Evolutionary conservation across 2,113 vertebrate species (phyloP).

Genomic region (Arenaria interpres): DNA sequence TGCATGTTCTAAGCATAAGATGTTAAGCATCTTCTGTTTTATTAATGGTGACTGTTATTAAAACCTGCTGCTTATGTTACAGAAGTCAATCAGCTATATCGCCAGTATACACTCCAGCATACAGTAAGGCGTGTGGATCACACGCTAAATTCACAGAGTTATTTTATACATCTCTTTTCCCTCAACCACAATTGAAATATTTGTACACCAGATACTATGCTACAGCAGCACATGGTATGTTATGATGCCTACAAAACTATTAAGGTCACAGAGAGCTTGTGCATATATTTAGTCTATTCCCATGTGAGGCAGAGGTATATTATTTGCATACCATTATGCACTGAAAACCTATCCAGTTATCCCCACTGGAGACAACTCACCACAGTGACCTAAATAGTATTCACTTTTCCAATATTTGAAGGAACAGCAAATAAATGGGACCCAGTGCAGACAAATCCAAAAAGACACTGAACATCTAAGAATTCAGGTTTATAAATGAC

Average conservation of each 20-base stretch:
- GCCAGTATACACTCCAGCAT: background rate
- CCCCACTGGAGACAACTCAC: constrained; percentile 34
- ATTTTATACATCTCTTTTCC: background rate
- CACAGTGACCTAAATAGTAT: constrained; percentile 53
- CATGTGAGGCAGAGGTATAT: constrained; percentile 20
- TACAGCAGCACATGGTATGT: background rate
- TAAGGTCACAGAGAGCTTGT: constrained; percentile 49
- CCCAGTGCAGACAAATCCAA: background rate
- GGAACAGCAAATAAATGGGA: constrained; percentile 33
- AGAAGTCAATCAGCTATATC: background rate
- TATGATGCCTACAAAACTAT: constrained; percentile 33
- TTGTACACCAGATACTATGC: background rate
- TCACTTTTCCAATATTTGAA: constrained; percentile 30
- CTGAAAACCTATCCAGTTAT: constrained; percentile 46
- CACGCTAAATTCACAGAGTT: background rate
- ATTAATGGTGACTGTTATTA: background rate
- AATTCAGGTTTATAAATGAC: background rate
- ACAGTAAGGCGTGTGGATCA: background rate
- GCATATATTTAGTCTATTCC: constrained; percentile 41
- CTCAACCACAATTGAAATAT: background rate
- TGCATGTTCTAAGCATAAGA: background rate
- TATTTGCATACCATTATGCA: constrained; percentile 65
- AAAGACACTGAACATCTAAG: background rate
- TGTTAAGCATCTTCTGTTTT: background rate
- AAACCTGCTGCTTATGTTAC: background rate